phyloP scores from a whole-genome alignment of 2,797 vertebrate genomes.

The Phrynocephalus forsythii region DNA sequence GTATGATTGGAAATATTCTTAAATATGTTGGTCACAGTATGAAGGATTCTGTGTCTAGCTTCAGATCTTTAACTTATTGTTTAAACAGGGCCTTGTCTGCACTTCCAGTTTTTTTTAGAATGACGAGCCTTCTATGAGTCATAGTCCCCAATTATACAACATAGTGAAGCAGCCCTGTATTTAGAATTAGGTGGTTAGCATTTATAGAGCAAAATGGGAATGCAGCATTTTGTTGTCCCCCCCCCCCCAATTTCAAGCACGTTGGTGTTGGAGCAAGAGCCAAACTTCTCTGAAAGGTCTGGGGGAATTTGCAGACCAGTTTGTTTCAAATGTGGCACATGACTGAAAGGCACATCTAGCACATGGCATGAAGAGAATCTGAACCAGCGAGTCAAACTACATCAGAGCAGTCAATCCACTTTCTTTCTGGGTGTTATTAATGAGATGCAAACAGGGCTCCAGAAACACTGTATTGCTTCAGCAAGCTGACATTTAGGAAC shows the following conservation, averaged over 20 bases:
- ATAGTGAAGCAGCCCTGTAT: not conserved
- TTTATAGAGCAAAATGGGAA: not conserved
- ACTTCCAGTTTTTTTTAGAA: not conserved
- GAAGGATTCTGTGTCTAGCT: not conserved
- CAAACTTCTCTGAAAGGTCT: not conserved
- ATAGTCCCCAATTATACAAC: not conserved
- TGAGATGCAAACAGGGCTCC: slow-evolving; percentile 33
- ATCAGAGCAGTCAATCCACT: not conserved
- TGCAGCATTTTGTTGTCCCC: not conserved
- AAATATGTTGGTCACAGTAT: not conserved
- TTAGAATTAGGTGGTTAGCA: no score
- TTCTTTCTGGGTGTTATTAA: slow-evolving; percentile 17
- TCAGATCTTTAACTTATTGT: not conserved
- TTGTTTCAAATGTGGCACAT: not conserved
- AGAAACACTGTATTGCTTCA: slow-evolving; percentile 19
- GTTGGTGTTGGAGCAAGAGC: not conserved
- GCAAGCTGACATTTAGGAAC: slow-evolving; percentile 29
- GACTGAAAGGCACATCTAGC: not conserved
- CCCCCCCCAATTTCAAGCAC: no score
- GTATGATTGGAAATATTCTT: not conserved
- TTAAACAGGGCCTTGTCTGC: not conserved
- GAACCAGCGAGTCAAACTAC: not conserved
- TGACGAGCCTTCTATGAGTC: not conserved
- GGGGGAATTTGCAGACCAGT: not conserved
- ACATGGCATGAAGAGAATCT: not conserved